Evolutionary conservation across 1,140 invertebrate species (phyloP).

Genomic region (Bradynema listronoti): DNA sequence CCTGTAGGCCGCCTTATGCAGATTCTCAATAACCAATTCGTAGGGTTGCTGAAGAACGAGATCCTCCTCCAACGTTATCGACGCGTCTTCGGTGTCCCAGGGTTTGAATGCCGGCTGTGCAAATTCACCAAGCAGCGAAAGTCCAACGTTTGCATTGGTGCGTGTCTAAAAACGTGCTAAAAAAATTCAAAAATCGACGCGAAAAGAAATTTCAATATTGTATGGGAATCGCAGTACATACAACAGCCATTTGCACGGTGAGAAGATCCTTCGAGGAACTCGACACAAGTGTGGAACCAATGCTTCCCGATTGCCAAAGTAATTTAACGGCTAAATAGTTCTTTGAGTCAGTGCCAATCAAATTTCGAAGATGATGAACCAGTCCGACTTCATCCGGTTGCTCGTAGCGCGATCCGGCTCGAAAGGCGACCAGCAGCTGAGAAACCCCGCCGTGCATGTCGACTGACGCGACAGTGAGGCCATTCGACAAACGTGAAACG

Average conservation of each 20-base stretch:
- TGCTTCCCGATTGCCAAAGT: constrained; percentile 47
- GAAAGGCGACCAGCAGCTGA: constrained; percentile 50
- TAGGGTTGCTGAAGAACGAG: constrained; percentile 24
- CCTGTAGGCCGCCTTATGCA: constrained; percentile 52
- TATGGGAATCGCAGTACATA: constrained; percentile 23
- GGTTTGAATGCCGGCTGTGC: constrained; percentile 44
- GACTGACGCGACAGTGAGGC: constrained; percentile 47
- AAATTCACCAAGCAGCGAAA: constrained; percentile 52
- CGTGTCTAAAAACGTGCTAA: constrained; percentile 27
- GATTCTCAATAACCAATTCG: constrained; percentile 42
- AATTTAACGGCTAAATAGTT: constrained; percentile 48
- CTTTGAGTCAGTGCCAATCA: constrained; percentile 44
- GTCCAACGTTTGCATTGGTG: constrained; percentile 38
- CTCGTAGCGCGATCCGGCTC: constrained; percentile 51
- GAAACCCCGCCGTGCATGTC: constrained; percentile 47
- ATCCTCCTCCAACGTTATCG: constrained; percentile 29
- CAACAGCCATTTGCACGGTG: constrained; percentile 40
- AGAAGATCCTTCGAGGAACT: constrained; percentile 43
- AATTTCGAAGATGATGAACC: constrained; percentile 49
- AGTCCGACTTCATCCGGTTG: constrained; percentile 49
- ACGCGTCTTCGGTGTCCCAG: constrained; percentile 49
- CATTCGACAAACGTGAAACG: constrained; percentile 42
- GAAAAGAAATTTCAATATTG: constrained; percentile 18
- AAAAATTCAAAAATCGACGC: constrained; percentile 13
- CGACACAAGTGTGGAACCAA: constrained; percentile 32